These are phyloP conservation scores for Diplogasteroides magnus DNA, from an alignment of 1,140 invertebrate species.

Conservation along the genomic window DNA sequence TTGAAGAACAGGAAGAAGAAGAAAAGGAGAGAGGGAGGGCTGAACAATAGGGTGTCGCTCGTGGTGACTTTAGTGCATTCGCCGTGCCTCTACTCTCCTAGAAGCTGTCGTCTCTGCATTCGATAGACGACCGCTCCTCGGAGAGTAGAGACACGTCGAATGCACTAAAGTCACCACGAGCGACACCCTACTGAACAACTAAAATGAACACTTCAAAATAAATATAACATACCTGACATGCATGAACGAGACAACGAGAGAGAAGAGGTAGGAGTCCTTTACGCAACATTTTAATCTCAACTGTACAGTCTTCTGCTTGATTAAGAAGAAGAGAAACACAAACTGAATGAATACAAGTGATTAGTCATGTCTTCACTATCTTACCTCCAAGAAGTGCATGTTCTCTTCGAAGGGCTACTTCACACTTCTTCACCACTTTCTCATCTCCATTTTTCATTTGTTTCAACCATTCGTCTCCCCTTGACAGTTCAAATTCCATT, in stretches of 20 bases:
- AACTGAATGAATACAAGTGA: slow-evolving; percentile 54
- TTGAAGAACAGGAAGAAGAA: slow-evolving; percentile 84
- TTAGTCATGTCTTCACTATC: slow-evolving; percentile 16
- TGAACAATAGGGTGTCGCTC: too few species aligned
- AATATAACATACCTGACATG: not conserved
- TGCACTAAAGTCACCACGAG: too few species aligned
- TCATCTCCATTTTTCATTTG: slow-evolving; percentile 70
- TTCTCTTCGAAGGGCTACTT: slow-evolving; percentile 77
- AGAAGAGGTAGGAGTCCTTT: slow-evolving; percentile 83
- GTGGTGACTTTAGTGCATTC: too few species aligned
- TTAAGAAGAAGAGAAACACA: slow-evolving; percentile 84
- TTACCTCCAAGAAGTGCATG: slow-evolving; percentile 77
- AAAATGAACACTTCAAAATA: slow-evolving; percentile 66
- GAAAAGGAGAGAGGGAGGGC: not conserved
- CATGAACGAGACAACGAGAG: slow-evolving; percentile 63
- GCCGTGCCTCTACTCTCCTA: too few species aligned
- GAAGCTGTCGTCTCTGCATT: too few species aligned
- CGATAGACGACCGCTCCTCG: too few species aligned
- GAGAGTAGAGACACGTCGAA: too few species aligned
- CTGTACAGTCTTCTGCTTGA: slow-evolving; percentile 81
- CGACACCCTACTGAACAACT: too few species aligned
- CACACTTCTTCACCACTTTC: slow-evolving; percentile 68
- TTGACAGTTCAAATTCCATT: slow-evolving; percentile 82
- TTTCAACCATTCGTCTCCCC: slow-evolving; percentile 86
- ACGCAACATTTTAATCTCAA: slow-evolving; percentile 94